Conservation (phyloP, 2,113 vertebrate genomes). For the Castor canadensis region DNA sequence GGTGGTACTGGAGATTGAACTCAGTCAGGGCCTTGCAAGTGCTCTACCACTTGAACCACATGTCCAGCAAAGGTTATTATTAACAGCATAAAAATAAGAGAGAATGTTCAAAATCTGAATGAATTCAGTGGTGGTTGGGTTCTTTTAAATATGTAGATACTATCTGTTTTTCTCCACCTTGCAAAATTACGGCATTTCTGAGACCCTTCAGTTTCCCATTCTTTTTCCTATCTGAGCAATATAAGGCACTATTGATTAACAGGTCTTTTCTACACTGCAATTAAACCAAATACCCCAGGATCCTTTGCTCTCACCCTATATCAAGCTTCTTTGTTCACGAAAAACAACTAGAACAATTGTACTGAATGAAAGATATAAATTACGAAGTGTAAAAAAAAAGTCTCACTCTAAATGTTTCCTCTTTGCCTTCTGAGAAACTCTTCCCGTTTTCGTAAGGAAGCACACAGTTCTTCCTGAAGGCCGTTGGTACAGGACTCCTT, state of each 20-base stretch:
- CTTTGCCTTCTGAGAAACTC: conserved; percentile 12
- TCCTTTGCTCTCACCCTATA: conserved; percentile 31
- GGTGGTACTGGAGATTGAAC: too few relatives aligned
- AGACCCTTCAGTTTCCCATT: neutral
- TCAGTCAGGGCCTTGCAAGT: too few relatives aligned
- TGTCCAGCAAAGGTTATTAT: too few relatives aligned
- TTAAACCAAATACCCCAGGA: conserved; percentile 42
- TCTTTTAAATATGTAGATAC: conserved; percentile 38
- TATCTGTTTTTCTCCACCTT: neutral
- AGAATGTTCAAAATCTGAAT: conserved; percentile 35
- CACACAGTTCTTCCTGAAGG: conserved; percentile 52
- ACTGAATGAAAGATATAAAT: conserved; percentile 16
- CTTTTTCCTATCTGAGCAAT: conserved; percentile 33
- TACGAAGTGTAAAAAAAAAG: conserved; percentile 5
- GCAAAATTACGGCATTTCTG: conserved; percentile 2
- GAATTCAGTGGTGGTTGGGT: neutral
- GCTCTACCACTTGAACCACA: too few relatives aligned
- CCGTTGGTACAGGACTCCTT: conserved; percentile 27
- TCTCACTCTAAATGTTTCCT: conserved; percentile 32
- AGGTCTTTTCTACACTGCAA: neutral
- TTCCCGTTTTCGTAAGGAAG: neutral
- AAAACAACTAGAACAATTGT: conserved; percentile 33
- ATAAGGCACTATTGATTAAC: conserved; percentile 37
- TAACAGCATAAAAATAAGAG: conserved; percentile 36
- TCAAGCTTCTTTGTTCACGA: conserved; percentile 61